A percentile compares a stretch with the other conserved stretches of the same genome.
Conservation (phyloP, 2,888 invertebrate genomes). For the Euclidia mi region DNA sequence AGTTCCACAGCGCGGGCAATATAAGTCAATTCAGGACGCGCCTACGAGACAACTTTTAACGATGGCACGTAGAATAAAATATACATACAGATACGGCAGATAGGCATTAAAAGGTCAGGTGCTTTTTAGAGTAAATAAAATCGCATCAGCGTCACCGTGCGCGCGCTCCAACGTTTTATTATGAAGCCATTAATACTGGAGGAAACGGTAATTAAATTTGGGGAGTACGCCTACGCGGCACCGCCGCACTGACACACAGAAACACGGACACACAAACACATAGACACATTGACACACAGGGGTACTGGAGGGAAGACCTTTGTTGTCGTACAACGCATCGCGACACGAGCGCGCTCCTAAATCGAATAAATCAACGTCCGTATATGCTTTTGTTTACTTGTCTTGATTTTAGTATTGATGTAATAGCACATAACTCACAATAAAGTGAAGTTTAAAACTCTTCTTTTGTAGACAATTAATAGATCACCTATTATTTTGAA, state of each 20-base stretch:
- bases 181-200: constrained; percentile 28
- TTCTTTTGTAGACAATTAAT: no score
- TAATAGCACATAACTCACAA: no score
- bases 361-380: neutral
- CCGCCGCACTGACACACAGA: no score
- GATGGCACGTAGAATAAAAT: constrained; percentile 10
- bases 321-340: no score
- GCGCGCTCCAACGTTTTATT: constrained; percentile 28
- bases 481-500: no score
- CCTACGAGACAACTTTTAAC: constrained; percentile 34
- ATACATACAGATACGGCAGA: constrained; percentile 11
- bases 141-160: constrained; percentile 21
- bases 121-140: constrained; percentile 50
- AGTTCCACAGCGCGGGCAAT: no score
- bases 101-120: constrained; percentile 48
- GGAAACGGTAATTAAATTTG: constrained; percentile 31
- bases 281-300: no score
- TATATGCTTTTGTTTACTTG: no score
- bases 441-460: no score
- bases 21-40: neutral
- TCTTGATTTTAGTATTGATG: no score
- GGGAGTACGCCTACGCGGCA: constrained; percentile 14
- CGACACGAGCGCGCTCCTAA: neutral
- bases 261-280: no score
- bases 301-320: no score